phyloP scores from a whole-genome alignment of 2,888 invertebrate species.

The Drosophila vallismaia region DNA sequence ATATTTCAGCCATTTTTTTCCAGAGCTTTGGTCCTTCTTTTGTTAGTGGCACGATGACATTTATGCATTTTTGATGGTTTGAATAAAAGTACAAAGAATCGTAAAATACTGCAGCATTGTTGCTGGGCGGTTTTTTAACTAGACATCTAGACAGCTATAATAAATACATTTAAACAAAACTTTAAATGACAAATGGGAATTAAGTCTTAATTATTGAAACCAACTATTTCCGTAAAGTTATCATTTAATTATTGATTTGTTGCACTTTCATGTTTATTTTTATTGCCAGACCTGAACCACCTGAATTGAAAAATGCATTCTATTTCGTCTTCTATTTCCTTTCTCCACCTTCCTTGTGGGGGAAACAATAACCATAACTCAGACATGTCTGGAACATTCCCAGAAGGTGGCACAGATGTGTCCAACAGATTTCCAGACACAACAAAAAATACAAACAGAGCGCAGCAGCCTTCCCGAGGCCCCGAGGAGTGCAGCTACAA shows the following conservation, averaged over 20 bases:
- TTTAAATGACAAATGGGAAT: neutral
- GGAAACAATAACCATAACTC: conserved; percentile 19
- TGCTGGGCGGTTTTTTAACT: neutral
- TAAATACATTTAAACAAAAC: neutral
- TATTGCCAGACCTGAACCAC: too few species aligned
- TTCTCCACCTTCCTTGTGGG: neutral
- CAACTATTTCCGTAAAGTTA: too few species aligned
- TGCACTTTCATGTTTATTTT: too few species aligned
- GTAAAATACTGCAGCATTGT: neutral
- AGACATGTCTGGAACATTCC: conserved; percentile 15
- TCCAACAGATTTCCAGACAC: conserved; percentile 22
- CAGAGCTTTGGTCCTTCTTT: conserved; percentile 3
- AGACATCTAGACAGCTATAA: neutral
- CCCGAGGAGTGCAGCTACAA: neutral
- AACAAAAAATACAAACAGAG: conserved; percentile 3
- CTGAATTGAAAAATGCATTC: neutral
- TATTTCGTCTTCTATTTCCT: neutral
- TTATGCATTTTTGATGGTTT: conserved; percentile 71
- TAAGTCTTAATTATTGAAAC: neutral
- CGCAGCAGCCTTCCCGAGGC: neutral
- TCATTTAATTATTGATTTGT: too few species aligned
- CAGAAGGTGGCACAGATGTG: conserved; percentile 17
- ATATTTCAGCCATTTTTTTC: conserved; percentile 32
- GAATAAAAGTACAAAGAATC: conserved; percentile 21
- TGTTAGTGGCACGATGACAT: conserved; percentile 54